phyloP scores from a whole-genome alignment of 2,113 vertebrate genomes.

The rat (Rattus norvegicus) region DNA sequence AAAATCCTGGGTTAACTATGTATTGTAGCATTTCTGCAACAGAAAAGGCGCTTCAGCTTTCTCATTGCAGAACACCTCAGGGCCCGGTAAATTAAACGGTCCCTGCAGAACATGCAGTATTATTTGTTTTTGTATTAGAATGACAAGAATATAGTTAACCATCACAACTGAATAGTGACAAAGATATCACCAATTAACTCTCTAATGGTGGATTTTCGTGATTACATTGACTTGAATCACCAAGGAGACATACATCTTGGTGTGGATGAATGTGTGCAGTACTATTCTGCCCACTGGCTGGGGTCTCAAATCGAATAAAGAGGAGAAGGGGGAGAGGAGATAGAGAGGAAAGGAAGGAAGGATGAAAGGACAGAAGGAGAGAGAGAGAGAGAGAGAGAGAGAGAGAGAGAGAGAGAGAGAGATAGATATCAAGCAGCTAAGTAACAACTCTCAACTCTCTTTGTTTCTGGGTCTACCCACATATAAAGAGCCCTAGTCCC shows the following conservation, averaged over 20 bases:
- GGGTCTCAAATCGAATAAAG: background rate
- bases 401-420: background rate
- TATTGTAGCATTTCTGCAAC: constrained; percentile 49
- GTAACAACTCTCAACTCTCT: background rate
- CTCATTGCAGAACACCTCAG: constrained; percentile 29
- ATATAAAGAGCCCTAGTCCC: background rate
- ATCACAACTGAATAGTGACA: background rate
- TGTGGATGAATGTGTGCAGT: background rate
- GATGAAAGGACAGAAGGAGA: background rate
- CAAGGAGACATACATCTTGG: background rate
- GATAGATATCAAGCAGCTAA: background rate
- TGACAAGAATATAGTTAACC: background rate
- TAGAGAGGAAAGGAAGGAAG: background rate
- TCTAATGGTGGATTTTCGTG: background rate
- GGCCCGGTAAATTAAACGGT: background rate
- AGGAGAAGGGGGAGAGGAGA: too few species aligned
- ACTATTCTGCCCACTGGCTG: background rate
- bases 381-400: background rate
- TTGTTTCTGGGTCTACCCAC: background rate
- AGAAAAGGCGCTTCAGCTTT: constrained; percentile 26
- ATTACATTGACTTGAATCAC: background rate
- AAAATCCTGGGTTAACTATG: constrained; percentile 70
- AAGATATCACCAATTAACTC: constrained; percentile 51
- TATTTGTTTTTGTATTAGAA: constrained; percentile 50
- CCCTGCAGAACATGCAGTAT: constrained; percentile 57